These are phyloP conservation scores for Brachylomia viminalis DNA, from an alignment of 2,888 invertebrate species.

Conservation along the genomic window DNA sequence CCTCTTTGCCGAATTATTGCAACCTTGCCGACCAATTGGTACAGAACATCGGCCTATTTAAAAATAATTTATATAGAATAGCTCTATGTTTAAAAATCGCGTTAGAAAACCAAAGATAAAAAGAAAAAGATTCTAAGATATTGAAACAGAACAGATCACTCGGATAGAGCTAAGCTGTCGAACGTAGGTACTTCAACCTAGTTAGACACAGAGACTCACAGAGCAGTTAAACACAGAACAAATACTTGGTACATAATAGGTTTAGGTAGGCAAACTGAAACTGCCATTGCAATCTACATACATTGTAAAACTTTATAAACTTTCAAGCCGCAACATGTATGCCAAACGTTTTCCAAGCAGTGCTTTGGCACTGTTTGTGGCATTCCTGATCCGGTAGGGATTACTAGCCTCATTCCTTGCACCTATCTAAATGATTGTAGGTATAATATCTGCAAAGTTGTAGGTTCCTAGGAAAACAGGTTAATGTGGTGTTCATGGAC, in stretches of 20 bases:
- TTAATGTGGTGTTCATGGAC: neutral
- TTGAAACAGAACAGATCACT: neutral
- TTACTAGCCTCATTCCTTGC: slow-evolving; percentile 29
- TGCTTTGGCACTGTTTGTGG: slow-evolving; percentile 46
- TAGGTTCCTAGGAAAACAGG: neutral
- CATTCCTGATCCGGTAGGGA: slow-evolving; percentile 34
- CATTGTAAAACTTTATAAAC: slow-evolving; percentile 32
- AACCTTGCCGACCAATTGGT: slow-evolving; percentile 65
- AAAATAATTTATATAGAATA: slow-evolving; percentile 40
- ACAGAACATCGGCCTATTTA: slow-evolving; percentile 57
- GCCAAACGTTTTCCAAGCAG: slow-evolving; percentile 37
- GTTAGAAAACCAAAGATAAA: neutral
- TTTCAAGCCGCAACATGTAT: slow-evolving; percentile 26
- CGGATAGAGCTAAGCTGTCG: neutral
- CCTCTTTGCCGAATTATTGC: slow-evolving; percentile 74
- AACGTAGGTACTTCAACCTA: neutral
- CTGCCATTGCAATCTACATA: slow-evolving; percentile 13
- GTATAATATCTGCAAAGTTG: neutral
- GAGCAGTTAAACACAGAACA: neutral
- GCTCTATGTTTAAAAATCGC: neutral
- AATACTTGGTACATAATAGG: slow-evolving; percentile 9
- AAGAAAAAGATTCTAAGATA: neutral
- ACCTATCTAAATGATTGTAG: slow-evolving; percentile 7
- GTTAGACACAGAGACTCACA: neutral
- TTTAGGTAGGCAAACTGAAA: neutral